Evolutionary conservation across 2,113 vertebrate species (phyloP).

Genomic region (Quiscalus mexicanus): DNA sequence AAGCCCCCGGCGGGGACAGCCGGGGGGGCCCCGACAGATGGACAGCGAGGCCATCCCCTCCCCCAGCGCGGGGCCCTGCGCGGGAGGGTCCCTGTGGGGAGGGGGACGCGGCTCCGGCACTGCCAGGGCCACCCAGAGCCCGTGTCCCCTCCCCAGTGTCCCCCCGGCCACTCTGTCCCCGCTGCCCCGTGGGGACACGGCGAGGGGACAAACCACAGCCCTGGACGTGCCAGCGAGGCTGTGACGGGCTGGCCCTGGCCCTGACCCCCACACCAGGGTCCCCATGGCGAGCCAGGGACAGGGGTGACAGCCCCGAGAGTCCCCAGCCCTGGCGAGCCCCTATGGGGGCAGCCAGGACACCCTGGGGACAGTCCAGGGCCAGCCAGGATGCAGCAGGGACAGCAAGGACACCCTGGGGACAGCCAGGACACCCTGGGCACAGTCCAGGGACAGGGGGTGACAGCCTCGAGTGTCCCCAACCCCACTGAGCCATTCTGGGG

Average conservation of each 20-base stretch:
- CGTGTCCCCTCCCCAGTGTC: rapidly evolving
- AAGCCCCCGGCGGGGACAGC: neutral
- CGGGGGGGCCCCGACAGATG: constrained; percentile 1
- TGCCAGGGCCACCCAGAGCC: neutral
- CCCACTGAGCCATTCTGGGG: too few relatives aligned
- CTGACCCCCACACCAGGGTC: neutral
- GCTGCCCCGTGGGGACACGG: neutral
- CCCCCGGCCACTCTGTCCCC: neutral
- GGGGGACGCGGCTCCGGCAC: neutral
- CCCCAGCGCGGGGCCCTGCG: neutral
- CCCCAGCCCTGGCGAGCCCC: neutral
- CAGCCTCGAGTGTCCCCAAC: too few relatives aligned
- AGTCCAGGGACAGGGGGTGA: neutral
- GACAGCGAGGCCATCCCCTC: neutral
- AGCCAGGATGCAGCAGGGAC: too few relatives aligned
- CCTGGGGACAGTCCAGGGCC: neutral
- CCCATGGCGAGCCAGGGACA: neutral
- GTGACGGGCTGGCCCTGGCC: neutral
- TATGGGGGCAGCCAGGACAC: too few relatives aligned
- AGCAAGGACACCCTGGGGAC: neutral
- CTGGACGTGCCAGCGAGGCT: neutral
- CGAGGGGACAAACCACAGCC: neutral
- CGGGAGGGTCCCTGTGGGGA: neutral
- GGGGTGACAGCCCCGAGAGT: neutral
- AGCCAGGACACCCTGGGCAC: neutral